Percentiles rank a stretch among this genome's conserved stretches.
Conservation (phyloP, 2,113 vertebrate species). For the Mugil cephalus region DNA sequence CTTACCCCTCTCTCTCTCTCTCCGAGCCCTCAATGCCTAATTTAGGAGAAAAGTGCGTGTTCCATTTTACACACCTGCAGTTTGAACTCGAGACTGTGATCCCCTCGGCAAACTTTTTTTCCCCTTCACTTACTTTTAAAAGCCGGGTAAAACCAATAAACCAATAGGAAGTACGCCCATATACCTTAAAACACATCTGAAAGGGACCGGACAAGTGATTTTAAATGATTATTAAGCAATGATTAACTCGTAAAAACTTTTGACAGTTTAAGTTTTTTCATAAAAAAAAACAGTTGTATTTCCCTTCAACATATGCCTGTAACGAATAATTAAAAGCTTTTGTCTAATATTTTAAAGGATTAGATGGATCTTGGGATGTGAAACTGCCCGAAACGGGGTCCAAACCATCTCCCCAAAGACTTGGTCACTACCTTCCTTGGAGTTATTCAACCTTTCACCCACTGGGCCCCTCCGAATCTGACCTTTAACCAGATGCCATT, state of each 20-base stretch:
- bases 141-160: conserved; percentile 45
- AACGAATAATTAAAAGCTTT: not conserved
- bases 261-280: too few species aligned
- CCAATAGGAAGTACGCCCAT: not conserved
- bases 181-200: not conserved
- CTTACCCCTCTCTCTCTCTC: conserved; percentile 90
- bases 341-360: not conserved
- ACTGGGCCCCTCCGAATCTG: conserved; percentile 78
- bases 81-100: conserved; percentile 82
- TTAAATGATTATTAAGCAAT: too few species aligned
- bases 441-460: conserved; percentile 92
- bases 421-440: conserved; percentile 84
- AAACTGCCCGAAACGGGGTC: not conserved
- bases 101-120: conserved; percentile 53
- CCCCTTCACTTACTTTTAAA: conserved; percentile 37
- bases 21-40: conserved; percentile 94
- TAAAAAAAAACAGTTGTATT: too few species aligned
- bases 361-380: not conserved
- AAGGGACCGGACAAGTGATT: not conserved
- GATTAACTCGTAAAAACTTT: too few species aligned
- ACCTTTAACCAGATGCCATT: conserved; percentile 88
- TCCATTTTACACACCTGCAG: conserved; percentile 95
- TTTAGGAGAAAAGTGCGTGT: conserved; percentile 95
- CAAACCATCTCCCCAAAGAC: conserved; percentile 81
- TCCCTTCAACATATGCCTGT: too few species aligned